Percentiles rank a stretch among this genome's conserved stretches.
Evolutionary conservation across 1,140 invertebrate species (phyloP).

Genomic region (Drosophila baimaii): DNA sequence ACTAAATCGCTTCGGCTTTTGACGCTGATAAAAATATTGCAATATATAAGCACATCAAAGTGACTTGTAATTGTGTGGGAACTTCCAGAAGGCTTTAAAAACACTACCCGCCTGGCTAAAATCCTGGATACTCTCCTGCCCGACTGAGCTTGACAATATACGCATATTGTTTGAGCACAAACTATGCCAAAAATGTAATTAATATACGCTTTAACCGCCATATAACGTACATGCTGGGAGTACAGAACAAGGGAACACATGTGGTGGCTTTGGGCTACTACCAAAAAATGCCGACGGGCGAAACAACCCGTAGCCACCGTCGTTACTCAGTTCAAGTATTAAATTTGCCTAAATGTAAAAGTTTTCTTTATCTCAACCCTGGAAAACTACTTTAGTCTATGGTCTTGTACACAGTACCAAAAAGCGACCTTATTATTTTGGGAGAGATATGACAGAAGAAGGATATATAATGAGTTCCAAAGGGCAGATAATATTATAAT

Average conservation of each 20-base stretch:
- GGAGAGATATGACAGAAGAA: neutral
- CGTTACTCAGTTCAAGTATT: neutral
- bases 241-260: too few relatives aligned
- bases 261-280: too few relatives aligned
- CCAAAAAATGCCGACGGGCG: too few relatives aligned
- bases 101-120: neutral
- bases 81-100: neutral
- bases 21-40: too few relatives aligned
- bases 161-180: neutral
- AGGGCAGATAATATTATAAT: neutral
- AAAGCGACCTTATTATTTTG: neutral
- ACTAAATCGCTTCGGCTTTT: too few relatives aligned
- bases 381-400: neutral
- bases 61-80: too few relatives aligned
- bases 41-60: too few relatives aligned
- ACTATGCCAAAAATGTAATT: neutral
- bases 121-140: neutral
- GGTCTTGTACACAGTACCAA: too few relatives aligned
- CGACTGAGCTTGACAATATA: neutral
- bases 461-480: neutral
- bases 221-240: neutral
- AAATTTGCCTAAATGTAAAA: neutral
- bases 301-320: too few relatives aligned
- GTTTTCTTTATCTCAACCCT: neutral
- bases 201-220: neutral